Evolutionary conservation across 1,140 invertebrate genomes (phyloP).

Genomic region (Bathynomus jamesi): DNA sequence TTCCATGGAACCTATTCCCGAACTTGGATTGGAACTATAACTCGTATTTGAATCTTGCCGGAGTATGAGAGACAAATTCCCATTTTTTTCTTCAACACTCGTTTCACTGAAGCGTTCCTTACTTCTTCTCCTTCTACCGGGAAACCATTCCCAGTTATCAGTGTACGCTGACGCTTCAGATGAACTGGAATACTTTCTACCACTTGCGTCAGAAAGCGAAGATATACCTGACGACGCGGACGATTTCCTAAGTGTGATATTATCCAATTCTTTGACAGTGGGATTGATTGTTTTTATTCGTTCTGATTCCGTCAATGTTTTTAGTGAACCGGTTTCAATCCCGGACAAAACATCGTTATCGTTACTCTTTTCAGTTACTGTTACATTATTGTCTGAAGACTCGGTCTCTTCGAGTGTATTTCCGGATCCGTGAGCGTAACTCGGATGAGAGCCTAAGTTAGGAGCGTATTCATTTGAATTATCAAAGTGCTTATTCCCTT

Average conservation of each 20-base stretch:
- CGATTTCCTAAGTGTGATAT: conserved; percentile 12
- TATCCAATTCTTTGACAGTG: neutral
- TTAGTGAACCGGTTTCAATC: too few species aligned
- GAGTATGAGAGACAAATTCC: neutral
- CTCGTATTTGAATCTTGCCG: conserved; percentile 13
- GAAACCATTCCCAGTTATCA: conserved; percentile 37
- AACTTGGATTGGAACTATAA: conserved; percentile 17
- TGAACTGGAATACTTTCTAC: conserved; percentile 24
- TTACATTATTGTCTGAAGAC: too few species aligned
- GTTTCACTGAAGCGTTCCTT: neutral
- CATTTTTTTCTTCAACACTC: neutral
- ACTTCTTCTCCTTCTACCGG: conserved; percentile 26
- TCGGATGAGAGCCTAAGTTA: too few species aligned
- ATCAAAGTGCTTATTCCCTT: too few species aligned
- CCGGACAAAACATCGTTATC: too few species aligned
- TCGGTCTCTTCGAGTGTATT: too few species aligned
- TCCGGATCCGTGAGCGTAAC: too few species aligned
- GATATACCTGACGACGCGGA: conserved; percentile 32
- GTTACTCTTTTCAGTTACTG: too few species aligned
- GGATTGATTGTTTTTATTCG: too few species aligned
- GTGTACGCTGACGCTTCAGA: conserved; percentile 10
- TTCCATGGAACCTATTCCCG: conserved; percentile 22
- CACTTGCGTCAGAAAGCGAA: conserved; percentile 26
- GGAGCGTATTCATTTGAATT: too few species aligned
- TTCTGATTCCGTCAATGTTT: too few species aligned